Evolutionary conservation across 2,888 invertebrate genomes (phyloP).

Genomic region (Melinopterus prodromus): DNA sequence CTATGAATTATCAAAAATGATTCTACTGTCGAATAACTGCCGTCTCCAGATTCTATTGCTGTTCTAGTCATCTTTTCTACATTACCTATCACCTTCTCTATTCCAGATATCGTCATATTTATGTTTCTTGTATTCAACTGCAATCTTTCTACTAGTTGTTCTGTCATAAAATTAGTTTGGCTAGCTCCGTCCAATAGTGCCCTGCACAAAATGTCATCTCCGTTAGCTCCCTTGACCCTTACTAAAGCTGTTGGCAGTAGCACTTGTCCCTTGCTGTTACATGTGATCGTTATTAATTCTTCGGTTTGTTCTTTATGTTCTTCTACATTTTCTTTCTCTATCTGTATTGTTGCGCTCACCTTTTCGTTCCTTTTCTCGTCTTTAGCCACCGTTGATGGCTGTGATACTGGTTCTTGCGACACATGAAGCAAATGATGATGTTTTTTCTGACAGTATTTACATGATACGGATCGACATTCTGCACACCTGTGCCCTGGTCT

Average conservation of each 20-base stretch:
- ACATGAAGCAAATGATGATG: slow-evolving; percentile 22
- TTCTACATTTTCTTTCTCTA: not conserved
- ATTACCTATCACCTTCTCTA: too few relatives aligned
- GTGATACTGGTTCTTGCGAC: not conserved
- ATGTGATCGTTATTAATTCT: not conserved
- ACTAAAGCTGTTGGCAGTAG: slow-evolving; percentile 39
- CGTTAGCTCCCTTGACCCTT: slow-evolving; percentile 33
- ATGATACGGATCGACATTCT: slow-evolving; percentile 22
- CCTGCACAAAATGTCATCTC: slow-evolving; percentile 36
- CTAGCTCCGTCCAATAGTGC: slow-evolving; percentile 42
- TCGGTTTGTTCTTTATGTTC: slow-evolving; percentile 7
- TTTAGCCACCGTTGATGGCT: not conserved
- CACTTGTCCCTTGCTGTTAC: slow-evolving; percentile 7
- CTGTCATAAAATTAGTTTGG: slow-evolving; percentile 40
- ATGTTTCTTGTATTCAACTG: too few relatives aligned
- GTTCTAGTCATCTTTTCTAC: too few relatives aligned
- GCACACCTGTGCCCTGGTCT: slow-evolving; percentile 16
- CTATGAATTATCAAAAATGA: too few relatives aligned
- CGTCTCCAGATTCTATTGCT: too few relatives aligned
- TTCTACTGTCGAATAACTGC: too few relatives aligned
- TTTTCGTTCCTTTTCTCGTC: slow-evolving; percentile 6
- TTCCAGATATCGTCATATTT: too few relatives aligned
- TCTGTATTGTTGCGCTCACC: not conserved
- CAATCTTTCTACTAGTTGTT: slow-evolving; percentile 14
- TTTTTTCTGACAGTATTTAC: slow-evolving; percentile 29